A percentile compares a stretch with the other conserved stretches of the same genome.
Conservation (phyloP, 2,888 invertebrate species). For the Adelognathus sp. region DNA sequence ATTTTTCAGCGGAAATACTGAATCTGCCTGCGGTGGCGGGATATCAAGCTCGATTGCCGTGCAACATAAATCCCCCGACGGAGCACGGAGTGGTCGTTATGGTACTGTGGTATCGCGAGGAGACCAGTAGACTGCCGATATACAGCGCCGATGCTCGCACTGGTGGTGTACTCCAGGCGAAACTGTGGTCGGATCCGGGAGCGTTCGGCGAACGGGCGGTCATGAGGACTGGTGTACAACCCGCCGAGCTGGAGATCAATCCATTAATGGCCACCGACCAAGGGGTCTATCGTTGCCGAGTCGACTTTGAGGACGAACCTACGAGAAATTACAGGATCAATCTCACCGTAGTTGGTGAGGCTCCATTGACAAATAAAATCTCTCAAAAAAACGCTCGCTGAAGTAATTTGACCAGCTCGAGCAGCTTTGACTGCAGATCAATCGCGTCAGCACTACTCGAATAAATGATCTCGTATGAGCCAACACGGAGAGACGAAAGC, state of each 20-base stretch:
- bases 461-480: no score
- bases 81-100: conserved; percentile 93
- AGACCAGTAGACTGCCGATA: conserved; percentile 91
- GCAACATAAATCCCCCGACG: conserved; percentile 91
- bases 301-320: conserved; percentile 82
- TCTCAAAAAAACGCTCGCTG: neutral
- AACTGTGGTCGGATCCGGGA: conserved; percentile 80
- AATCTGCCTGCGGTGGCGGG: conserved; percentile 92
- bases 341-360: conserved; percentile 83
- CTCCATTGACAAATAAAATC: neutral
- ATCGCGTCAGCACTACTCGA: no score
- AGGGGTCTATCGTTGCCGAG: conserved; percentile 82
- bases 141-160: conserved; percentile 86
- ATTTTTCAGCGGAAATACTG: conserved; percentile 83
- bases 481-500: no score
- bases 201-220: conserved; percentile 81
- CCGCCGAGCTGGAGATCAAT: conserved; percentile 80
- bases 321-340: conserved; percentile 82
- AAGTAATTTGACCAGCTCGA: no score
- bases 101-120: conserved; percentile 93
- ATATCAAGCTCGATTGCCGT: conserved; percentile 91
- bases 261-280: conserved; percentile 80
- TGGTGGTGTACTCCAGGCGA: conserved; percentile 78
- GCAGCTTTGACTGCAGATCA: no score
- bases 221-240: conserved; percentile 78